Evolutionary conservation across 2,888 invertebrate genomes (phyloP).

Genomic region (Stictocephala bisonia): DNA sequence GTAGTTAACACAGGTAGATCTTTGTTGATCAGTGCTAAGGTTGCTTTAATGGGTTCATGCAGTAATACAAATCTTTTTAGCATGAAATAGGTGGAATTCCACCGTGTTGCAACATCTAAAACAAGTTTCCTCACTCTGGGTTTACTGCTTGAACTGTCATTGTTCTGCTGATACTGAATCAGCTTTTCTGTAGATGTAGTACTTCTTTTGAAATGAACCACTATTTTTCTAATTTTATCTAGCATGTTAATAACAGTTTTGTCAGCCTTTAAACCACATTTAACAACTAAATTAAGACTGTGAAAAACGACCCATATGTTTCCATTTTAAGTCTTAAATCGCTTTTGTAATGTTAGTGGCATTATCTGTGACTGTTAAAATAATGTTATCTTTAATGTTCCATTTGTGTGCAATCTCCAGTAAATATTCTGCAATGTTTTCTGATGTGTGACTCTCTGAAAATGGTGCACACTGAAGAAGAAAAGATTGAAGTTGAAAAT

Average conservation of each 20-base stretch:
- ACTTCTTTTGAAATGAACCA: slow-evolving; percentile 7
- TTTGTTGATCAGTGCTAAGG: slow-evolving; percentile 1
- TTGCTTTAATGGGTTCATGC: slow-evolving; percentile 3
- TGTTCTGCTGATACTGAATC: slow-evolving; percentile 10
- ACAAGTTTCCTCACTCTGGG: not conserved
- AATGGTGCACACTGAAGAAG: slow-evolving; percentile 15
- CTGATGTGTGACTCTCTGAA: not conserved
- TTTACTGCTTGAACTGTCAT: too few species aligned
- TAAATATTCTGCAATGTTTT: not conserved
- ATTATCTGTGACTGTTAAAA: slow-evolving; percentile 4
- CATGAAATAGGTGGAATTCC: slow-evolving; percentile 8
- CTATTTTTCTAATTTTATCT: slow-evolving; percentile 7
- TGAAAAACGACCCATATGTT: slow-evolving; percentile 23
- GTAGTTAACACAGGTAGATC: not conserved
- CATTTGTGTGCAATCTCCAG: not conserved
- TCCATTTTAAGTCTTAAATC: slow-evolving; percentile 11
- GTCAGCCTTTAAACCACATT: not conserved
- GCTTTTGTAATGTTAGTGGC: slow-evolving; percentile 18
- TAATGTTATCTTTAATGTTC: not conserved
- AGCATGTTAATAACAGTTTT: not conserved
- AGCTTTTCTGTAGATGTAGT: slow-evolving; percentile 8
- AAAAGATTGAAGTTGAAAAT: slow-evolving; percentile 5
- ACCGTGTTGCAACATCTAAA: slow-evolving; percentile 6
- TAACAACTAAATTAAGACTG: slow-evolving; percentile 1
- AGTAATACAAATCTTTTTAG: too few species aligned